Percentiles rank a stretch among this genome's conserved stretches.
These are phyloP conservation scores for Dioctria linearis DNA, from an alignment of 2,888 invertebrate species.

Conservation along the genomic window DNA sequence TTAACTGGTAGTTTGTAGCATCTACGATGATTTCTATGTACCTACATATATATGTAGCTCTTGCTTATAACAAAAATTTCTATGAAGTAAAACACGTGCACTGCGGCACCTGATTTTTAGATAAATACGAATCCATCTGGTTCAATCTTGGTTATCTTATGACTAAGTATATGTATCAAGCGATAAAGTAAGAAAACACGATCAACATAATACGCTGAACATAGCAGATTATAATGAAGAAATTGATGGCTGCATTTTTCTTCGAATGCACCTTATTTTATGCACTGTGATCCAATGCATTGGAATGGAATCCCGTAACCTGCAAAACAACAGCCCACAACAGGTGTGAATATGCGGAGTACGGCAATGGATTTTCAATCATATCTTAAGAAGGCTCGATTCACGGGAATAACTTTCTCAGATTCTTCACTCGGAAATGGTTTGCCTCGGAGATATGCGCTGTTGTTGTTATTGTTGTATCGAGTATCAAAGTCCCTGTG, in stretches of 20 bases:
- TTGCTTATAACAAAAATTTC: slow-evolving; percentile 7
- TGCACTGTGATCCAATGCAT: slow-evolving; percentile 9
- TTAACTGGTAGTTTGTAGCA: not conserved
- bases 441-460: not conserved
- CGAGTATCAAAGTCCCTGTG: slow-evolving; percentile 22
- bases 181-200: not conserved
- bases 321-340: not conserved
- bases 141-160: not conserved
- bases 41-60: not conserved
- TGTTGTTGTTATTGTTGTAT: not conserved
- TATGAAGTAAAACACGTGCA: slow-evolving; percentile 7
- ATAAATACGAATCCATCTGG: not conserved
- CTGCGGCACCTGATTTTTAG: slow-evolving; percentile 22
- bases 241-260: slow-evolving; percentile 13
- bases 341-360: not conserved
- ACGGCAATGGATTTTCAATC: slow-evolving; percentile 24
- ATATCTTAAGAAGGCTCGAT: not conserved
- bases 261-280: not conserved
- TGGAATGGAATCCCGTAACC: not conserved
- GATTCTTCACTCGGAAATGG: slow-evolving; percentile 43
- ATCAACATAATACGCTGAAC: not conserved
- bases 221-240: not conserved
- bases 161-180: not conserved
- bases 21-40: too few species aligned
- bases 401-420: slow-evolving; percentile 33